These are phyloP conservation scores for Calosoma granatense DNA, from an alignment of 1,140 invertebrate genomes.

Conservation along the genomic window DNA sequence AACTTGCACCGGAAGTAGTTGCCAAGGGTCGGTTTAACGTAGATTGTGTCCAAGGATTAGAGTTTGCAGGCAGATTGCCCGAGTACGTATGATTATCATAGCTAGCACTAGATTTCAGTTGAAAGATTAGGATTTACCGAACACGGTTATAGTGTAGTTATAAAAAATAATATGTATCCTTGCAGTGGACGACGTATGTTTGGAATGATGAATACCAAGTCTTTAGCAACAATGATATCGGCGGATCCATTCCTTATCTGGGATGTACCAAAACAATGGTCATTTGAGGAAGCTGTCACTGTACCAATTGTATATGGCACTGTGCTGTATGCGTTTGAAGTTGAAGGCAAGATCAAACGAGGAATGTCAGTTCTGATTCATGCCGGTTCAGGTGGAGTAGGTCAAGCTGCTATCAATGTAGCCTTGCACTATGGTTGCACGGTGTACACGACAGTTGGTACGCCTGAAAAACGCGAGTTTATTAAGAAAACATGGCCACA, in stretches of 20 bases:
- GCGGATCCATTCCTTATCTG: slow-evolving; percentile 55
- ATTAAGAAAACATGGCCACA: slow-evolving; percentile 63
- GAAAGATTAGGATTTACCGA: background rate
- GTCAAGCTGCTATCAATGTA: slow-evolving; percentile 73
- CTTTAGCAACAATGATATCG: slow-evolving; percentile 47
- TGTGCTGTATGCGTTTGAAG: slow-evolving; percentile 67
- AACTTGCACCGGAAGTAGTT: slow-evolving; percentile 50
- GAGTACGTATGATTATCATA: slow-evolving; percentile 17
- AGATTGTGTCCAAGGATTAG: slow-evolving; percentile 61
- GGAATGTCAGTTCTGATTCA: slow-evolving; percentile 74
- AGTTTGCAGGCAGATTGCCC: slow-evolving; percentile 49
- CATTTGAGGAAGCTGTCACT: slow-evolving; percentile 76
- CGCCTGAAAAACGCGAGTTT: slow-evolving; percentile 62
- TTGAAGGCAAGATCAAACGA: slow-evolving; percentile 41
- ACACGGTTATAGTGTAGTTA: background rate
- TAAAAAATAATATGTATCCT: too few relatives aligned
- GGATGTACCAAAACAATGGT: slow-evolving; percentile 74
- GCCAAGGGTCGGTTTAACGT: slow-evolving; percentile 44
- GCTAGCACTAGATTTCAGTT: background rate
- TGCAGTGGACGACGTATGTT: slow-evolving; percentile 58
- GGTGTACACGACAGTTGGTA: slow-evolving; percentile 66
- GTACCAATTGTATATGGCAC: slow-evolving; percentile 80
- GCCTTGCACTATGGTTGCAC: slow-evolving; percentile 59
- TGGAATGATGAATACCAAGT: slow-evolving; percentile 49
- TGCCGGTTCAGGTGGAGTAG: slow-evolving; percentile 82